Conservation (phyloP, 2,888 invertebrate genomes). For the Spisula solida region DNA sequence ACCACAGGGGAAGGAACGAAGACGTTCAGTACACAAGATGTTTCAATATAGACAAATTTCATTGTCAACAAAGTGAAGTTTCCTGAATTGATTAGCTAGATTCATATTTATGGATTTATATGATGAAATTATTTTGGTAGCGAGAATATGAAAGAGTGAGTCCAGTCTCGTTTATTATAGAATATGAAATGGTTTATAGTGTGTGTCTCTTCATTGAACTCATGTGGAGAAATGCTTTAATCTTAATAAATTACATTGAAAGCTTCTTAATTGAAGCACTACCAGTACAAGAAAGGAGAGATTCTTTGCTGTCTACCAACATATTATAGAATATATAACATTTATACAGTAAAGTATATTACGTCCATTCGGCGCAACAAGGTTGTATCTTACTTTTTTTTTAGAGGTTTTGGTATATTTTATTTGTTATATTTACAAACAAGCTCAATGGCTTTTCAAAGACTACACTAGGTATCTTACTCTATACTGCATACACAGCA, state of each 20-base stretch:
- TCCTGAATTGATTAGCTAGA: conserved; percentile 39
- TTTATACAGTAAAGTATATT: not conserved
- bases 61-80: conserved; percentile 47
- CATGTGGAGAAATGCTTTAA: conserved; percentile 20
- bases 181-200: not conserved
- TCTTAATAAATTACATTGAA: conserved; percentile 30
- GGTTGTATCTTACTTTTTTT: too few species aligned
- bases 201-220: not conserved
- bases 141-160: not conserved
- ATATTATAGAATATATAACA: not conserved
- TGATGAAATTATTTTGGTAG: conserved; percentile 43
- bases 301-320: not conserved
- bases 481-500: too few species aligned
- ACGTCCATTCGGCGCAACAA: too few species aligned
- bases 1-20: conserved; percentile 42
- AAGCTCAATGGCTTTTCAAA: too few species aligned
- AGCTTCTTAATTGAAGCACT: conserved; percentile 24
- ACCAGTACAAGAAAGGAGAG: not conserved
- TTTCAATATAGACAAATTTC: conserved; percentile 57
- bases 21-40: conserved; percentile 51
- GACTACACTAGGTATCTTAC: too few species aligned
- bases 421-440: too few species aligned
- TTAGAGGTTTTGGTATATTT: too few species aligned
- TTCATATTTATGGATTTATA: conserved; percentile 53
- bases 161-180: conserved; percentile 24